A percentile compares a stretch with the other conserved stretches of the same genome.
Evolutionary conservation across 1,140 invertebrate species (phyloP).

Genomic region (Bombus turneri): DNA sequence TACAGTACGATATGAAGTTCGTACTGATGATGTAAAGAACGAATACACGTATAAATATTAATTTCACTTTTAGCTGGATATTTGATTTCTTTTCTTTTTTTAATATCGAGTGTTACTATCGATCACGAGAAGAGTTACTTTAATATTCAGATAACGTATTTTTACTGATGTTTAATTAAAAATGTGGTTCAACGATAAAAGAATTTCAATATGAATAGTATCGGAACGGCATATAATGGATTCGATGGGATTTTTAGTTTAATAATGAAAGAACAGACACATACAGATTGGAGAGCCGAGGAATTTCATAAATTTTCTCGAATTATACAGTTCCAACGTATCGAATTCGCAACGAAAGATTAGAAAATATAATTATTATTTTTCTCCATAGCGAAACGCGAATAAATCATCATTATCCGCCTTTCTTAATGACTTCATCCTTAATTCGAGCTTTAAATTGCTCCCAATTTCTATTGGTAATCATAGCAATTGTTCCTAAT

Average conservation of each 20-base stretch:
- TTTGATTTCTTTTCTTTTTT: background rate
- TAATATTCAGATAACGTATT: background rate
- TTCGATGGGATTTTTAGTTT: background rate
- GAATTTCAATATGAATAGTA: slow-evolving; percentile 12
- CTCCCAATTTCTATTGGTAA: background rate
- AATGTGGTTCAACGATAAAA: background rate
- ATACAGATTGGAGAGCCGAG: background rate
- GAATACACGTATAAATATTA: background rate
- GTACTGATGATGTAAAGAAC: background rate
- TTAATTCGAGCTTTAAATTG: background rate
- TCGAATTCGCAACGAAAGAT: background rate
- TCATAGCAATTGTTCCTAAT: background rate
- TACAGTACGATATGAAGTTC: no score
- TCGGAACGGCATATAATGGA: background rate
- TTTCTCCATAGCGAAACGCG: background rate
- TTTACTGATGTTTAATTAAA: slow-evolving; percentile 1
- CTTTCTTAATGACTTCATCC: background rate
- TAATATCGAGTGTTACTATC: background rate
- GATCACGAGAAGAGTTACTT: background rate
- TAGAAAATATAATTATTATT: background rate
- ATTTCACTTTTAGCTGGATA: background rate
- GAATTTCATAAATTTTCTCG: background rate
- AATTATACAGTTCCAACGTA: background rate
- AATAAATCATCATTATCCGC: background rate
- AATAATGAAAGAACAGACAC: slow-evolving; percentile 1